A percentile compares a stretch with the other conserved stretches of the same genome.
phyloP scores from a whole-genome alignment of 2,888 invertebrate species.

The Trachelus iudaicus region DNA sequence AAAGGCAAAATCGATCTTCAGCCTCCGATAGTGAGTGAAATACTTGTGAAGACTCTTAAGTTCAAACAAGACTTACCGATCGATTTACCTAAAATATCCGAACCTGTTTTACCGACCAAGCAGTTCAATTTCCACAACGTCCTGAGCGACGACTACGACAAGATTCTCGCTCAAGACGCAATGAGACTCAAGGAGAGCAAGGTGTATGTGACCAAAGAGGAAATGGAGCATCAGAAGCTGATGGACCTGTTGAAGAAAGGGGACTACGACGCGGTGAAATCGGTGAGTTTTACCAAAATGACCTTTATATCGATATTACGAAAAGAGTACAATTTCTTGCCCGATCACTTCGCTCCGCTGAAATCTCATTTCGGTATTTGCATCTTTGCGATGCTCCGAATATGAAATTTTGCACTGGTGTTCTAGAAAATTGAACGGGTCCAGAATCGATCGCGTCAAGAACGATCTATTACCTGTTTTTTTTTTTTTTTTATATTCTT shows the following conservation, averaged over 20 bases:
- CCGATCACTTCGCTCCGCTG: neutral
- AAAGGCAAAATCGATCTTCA: neutral
- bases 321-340: neutral
- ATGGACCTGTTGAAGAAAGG: slow-evolving; percentile 49
- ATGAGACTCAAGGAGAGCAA: slow-evolving; percentile 37
- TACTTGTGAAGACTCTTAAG: slow-evolving; percentile 50
- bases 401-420: neutral
- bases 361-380: neutral
- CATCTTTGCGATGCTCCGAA: neutral
- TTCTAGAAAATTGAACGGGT: neutral
- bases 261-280: slow-evolving; percentile 48
- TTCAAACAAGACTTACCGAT: slow-evolving; percentile 50
- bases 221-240: slow-evolving; percentile 52
- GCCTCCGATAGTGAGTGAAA: slow-evolving; percentile 39
- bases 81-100: slow-evolving; percentile 8
- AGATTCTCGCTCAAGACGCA: slow-evolving; percentile 31
- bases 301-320: neutral
- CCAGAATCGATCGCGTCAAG: neutral
- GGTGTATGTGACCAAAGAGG: slow-evolving; percentile 52
- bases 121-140: slow-evolving; percentile 50
- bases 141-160: slow-evolving; percentile 51
- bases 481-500: neutral
- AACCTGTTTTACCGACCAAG: slow-evolving; percentile 25
- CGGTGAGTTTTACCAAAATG: slow-evolving; percentile 42
- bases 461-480: neutral